phyloP scores from a whole-genome alignment of 2,113 vertebrate genomes.

The Myotis lucifugus region DNA sequence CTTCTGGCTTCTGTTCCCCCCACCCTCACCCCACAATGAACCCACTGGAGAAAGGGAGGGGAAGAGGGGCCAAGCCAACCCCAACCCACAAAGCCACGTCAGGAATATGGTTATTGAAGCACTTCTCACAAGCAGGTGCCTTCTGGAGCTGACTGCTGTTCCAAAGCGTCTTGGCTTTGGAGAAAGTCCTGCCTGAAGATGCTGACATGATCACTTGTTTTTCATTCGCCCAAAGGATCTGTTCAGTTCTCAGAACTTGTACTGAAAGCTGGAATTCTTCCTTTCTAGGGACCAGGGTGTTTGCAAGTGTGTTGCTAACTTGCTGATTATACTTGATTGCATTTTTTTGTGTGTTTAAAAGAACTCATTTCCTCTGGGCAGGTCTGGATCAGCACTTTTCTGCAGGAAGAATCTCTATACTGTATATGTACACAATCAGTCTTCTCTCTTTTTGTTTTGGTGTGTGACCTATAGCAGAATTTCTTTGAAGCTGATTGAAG shows the following conservation, averaged over 20 bases:
- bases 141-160: conserved; percentile 51
- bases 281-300: conserved; percentile 69
- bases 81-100: neutral
- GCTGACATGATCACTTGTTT: conserved; percentile 72
- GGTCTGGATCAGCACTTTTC: conserved; percentile 80
- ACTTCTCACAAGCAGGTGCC: conserved; percentile 50
- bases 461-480: conserved; percentile 45
- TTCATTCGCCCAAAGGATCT: conserved; percentile 55
- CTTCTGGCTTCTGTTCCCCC: neutral
- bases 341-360: conserved; percentile 69
- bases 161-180: conserved; percentile 40
- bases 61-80: neutral
- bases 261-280: conserved; percentile 70
- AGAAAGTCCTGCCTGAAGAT: conserved; percentile 70
- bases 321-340: conserved; percentile 78
- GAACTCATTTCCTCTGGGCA: conserved; percentile 79
- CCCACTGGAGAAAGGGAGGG: neutral
- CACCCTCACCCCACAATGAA: neutral
- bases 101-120: conserved; percentile 9
- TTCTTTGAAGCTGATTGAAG: conserved; percentile 76
- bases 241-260: conserved; percentile 62
- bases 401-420: conserved; percentile 57
- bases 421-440: conserved; percentile 59
- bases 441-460: conserved; percentile 34
- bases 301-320: conserved; percentile 74